Percentiles rank a stretch among this genome's conserved stretches.
These are phyloP conservation scores for Myotis daubentonii DNA, from an alignment of 2,797 vertebrate genomes.

Conservation along the genomic window DNA sequence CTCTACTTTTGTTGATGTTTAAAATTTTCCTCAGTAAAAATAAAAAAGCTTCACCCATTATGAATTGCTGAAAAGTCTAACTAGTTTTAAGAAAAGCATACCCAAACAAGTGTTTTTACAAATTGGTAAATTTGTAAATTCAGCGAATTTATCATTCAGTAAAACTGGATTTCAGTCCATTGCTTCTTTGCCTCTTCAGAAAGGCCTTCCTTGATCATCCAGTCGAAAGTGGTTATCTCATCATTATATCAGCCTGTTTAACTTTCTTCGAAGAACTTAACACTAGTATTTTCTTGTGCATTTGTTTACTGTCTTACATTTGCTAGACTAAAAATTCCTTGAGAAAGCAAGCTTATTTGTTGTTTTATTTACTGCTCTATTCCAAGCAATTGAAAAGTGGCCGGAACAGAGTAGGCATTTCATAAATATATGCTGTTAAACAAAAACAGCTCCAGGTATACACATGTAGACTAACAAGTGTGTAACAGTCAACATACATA, in stretches of 20 bases:
- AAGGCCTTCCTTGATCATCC: background rate
- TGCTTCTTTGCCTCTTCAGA: constrained; percentile 12
- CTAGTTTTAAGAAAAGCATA: background rate
- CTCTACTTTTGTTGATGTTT: constrained; percentile 2
- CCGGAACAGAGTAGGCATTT: background rate
- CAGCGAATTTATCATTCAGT: background rate
- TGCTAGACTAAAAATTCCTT: background rate
- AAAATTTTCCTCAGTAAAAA: constrained; percentile 41
- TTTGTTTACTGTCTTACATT: constrained; percentile 23
- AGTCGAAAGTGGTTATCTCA: background rate
- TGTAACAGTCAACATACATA: background rate
- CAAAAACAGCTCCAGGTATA: constrained; percentile 21
- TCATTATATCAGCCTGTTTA: background rate
- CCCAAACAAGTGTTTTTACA: background rate
- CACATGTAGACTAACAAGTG: background rate
- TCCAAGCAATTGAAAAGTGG: constrained; percentile 10
- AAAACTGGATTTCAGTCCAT: constrained; percentile 35
- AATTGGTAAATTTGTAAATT: constrained; percentile 27
- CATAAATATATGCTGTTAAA: constrained; percentile 33
- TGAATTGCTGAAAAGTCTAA: constrained; percentile 16
- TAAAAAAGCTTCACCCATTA: background rate
- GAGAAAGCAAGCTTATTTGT: background rate
- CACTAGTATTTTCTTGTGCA: background rate
- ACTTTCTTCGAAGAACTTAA: constrained; percentile 45
- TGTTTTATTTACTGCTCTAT: constrained; percentile 43